Evolutionary conservation across 1,140 invertebrate genomes (phyloP).

Genomic region (Brachionus calyciflorus): DNA sequence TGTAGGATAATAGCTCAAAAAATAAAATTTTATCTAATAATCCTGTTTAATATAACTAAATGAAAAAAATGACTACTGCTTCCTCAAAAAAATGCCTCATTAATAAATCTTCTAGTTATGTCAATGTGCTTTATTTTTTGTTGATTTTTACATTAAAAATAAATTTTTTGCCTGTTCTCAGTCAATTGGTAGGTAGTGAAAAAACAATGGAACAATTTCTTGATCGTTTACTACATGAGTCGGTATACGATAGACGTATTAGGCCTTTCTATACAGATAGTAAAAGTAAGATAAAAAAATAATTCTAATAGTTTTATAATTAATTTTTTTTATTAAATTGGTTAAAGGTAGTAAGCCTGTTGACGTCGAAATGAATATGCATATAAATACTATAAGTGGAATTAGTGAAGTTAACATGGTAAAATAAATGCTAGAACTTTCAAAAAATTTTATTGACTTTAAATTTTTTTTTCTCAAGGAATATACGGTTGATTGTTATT

Average conservation of each 20-base stretch:
- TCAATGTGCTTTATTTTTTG: conserved; percentile 31
- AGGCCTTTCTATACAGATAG: conserved; percentile 41
- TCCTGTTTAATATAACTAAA: no score
- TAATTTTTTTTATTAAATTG: neutral
- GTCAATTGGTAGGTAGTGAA: conserved; percentile 38
- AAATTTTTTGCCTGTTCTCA: conserved; percentile 36
- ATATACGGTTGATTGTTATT: conserved; percentile 97
- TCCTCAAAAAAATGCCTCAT: neutral
- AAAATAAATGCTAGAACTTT: neutral
- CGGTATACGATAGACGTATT: conserved; percentile 38
- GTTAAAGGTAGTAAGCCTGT: conserved; percentile 32
- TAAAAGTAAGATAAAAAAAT: neutral
- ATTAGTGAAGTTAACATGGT: conserved; percentile 47
- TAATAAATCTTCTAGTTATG: neutral
- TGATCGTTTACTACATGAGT: conserved; percentile 38
- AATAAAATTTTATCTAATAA: no score
- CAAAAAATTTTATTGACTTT: neutral
- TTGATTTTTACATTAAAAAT: neutral
- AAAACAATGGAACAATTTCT: conserved; percentile 47
- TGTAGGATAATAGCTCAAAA: no score
- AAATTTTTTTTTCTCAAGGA: conserved; percentile 67
- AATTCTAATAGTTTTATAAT: neutral
- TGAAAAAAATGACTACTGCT: no score
- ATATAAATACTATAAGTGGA: conserved; percentile 46
- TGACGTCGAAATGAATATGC: conserved; percentile 40